Evolutionary conservation across 2,797 vertebrate species (phyloP).

Genomic region (Odontamblyopus rebecca): DNA sequence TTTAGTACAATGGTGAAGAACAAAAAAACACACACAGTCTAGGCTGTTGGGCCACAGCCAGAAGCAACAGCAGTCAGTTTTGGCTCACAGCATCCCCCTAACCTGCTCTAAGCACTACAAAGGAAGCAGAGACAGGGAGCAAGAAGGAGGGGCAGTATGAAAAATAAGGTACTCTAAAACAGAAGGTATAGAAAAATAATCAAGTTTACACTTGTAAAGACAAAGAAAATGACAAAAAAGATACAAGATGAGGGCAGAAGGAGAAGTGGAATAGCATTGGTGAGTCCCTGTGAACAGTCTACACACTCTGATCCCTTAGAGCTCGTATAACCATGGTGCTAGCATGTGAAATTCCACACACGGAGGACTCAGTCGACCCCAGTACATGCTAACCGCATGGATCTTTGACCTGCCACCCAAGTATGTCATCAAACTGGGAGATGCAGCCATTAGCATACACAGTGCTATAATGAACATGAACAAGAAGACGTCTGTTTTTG

Average conservation of each 20-base stretch:
- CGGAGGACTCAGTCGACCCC: constrained; percentile 35
- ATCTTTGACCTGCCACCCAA: constrained; percentile 53
- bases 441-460: constrained; percentile 38
- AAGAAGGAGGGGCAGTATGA: constrained; percentile 12
- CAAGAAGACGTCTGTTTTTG: constrained; percentile 7
- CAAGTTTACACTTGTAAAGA: constrained; percentile 4
- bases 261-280: constrained; percentile 55
- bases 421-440: constrained; percentile 38
- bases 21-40: constrained; percentile 15
- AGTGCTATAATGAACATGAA: constrained; percentile 11
- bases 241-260: constrained; percentile 29
- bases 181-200: neutral
- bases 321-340: constrained; percentile 61
- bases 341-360: constrained; percentile 73
- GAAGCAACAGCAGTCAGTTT: constrained; percentile 57
- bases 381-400: constrained; percentile 38
- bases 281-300: constrained; percentile 66
- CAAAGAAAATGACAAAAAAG: constrained; percentile 25
- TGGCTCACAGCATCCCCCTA: constrained; percentile 56
- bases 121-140: constrained; percentile 46
- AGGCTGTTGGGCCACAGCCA: constrained; percentile 51
- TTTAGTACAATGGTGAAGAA: constrained; percentile 44
- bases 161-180: constrained; percentile 22
- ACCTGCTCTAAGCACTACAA: constrained; percentile 53
- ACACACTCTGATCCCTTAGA: constrained; percentile 63